Evolutionary conservation across 53 echinoderm and acorn worm genomes (phyloP).

Genomic region (Astropecten irregularis): DNA sequence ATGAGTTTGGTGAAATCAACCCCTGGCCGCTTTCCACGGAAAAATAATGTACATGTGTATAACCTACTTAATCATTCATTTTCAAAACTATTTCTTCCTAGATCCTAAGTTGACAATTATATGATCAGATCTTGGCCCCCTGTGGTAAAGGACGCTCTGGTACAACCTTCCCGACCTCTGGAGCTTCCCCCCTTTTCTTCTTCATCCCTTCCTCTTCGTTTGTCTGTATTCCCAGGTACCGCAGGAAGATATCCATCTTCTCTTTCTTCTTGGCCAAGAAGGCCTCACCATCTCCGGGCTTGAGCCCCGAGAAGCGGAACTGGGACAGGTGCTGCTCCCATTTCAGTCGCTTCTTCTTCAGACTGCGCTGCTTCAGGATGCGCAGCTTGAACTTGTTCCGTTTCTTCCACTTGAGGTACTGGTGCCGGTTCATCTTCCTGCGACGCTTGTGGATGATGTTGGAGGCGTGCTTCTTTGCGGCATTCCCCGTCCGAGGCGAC

Average conservation of each 20-base stretch:
- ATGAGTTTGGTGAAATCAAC: too few relatives aligned
- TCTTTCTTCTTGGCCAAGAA: slow-evolving; percentile 54
- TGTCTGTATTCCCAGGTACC: slow-evolving; percentile 61
- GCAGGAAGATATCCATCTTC: slow-evolving; percentile 53
- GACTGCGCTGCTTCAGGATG: slow-evolving; percentile 53
- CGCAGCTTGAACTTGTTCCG: slow-evolving; percentile 76
- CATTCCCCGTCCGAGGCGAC: neutral
- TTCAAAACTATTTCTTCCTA: too few relatives aligned
- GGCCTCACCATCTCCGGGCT: slow-evolving; percentile 44
- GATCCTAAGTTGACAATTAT: too few relatives aligned
- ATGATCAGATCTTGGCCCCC: slow-evolving; percentile 25
- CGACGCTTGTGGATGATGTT: slow-evolving; percentile 71
- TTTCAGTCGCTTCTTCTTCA: slow-evolving; percentile 56
- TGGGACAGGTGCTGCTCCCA: slow-evolving; percentile 69
- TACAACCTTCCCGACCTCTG: slow-evolving; percentile 26
- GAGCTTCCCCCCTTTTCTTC: slow-evolving; percentile 6
- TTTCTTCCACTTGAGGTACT: slow-evolving; percentile 81
- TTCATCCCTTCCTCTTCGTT: slow-evolving; percentile 27
- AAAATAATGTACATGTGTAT: too few relatives aligned
- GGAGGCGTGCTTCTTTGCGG: slow-evolving; percentile 38
- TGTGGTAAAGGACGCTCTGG: slow-evolving; percentile 62
- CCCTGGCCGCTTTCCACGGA: too few relatives aligned
- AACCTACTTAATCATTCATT: too few relatives aligned
- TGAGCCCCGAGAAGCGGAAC: slow-evolving; percentile 65
- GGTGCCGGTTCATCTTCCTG: slow-evolving; percentile 78